These are phyloP conservation scores for Himalopsyche japonica DNA, from an alignment of 2,888 invertebrate genomes.

Conservation along the genomic window DNA sequence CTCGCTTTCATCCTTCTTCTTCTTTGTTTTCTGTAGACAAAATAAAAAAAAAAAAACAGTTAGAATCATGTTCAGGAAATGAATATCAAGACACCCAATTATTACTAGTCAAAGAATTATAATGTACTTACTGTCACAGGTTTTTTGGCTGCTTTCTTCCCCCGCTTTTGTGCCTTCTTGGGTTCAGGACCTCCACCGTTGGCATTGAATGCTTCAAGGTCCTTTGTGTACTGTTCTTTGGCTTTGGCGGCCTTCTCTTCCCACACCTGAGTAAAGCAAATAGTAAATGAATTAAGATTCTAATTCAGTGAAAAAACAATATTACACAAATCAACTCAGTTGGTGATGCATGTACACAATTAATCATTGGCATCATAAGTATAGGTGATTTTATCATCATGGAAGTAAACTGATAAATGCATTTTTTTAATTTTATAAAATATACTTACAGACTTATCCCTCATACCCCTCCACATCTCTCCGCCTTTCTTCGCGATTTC, in stretches of 20 bases:
- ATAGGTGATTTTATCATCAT: slow-evolving; percentile 33
- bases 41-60: slow-evolving; percentile 18
- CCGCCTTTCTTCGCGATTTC: slow-evolving; percentile 95
- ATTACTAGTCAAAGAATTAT: too few relatives aligned
- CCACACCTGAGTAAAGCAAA: slow-evolving; percentile 70
- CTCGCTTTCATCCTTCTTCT: slow-evolving; percentile 68
- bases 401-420: neutral
- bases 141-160: slow-evolving; percentile 59
- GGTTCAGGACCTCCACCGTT: slow-evolving; percentile 69
- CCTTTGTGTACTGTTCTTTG: slow-evolving; percentile 86
- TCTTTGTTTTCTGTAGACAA: slow-evolving; percentile 53
- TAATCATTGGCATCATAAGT: slow-evolving; percentile 27
- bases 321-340: slow-evolving; percentile 2
- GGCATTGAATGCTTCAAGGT: slow-evolving; percentile 87
- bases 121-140: slow-evolving; percentile 48
- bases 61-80: neutral
- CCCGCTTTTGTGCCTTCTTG: slow-evolving; percentile 63
- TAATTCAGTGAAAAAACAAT: neutral
- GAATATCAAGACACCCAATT: too few relatives aligned
- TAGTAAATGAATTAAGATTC: neutral
- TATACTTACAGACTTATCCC: slow-evolving; percentile 77
- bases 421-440: neutral
- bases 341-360: slow-evolving; percentile 33
- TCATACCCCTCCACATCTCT: slow-evolving; percentile 90
- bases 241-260: slow-evolving; percentile 86